Conservation (phyloP, 2,888 invertebrate species). For the Lordiphosa fenestrarum region DNA sequence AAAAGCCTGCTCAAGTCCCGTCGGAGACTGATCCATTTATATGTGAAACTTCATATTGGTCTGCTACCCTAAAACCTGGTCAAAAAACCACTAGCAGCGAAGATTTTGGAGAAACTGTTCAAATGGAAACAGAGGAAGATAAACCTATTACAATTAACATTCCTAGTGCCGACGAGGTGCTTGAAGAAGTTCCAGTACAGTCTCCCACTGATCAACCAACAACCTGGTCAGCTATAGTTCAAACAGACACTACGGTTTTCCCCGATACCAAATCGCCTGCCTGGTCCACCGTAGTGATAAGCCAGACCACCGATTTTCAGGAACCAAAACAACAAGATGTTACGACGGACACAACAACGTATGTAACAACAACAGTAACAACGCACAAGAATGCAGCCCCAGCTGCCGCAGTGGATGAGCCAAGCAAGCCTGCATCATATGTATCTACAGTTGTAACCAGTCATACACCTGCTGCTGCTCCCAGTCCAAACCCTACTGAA, state of each 20-base stretch:
- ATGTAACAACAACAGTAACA: constrained; percentile 49
- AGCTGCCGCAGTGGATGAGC: constrained; percentile 16
- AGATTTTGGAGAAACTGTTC: constrained; percentile 23
- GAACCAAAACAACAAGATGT: constrained; percentile 54
- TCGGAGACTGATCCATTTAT: constrained; percentile 49
- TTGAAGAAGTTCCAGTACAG: constrained; percentile 59
- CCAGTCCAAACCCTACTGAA: constrained; percentile 23
- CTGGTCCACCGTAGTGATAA: constrained; percentile 70
- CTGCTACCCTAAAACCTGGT: constrained; percentile 65
- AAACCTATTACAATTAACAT: constrained; percentile 36
- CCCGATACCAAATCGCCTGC: constrained; percentile 28
- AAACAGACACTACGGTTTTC: constrained; percentile 69
- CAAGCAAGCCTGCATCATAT: constrained; percentile 35
- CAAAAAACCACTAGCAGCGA: constrained; percentile 28
- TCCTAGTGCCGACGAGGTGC: constrained; percentile 20
- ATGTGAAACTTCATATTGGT: constrained; percentile 73
- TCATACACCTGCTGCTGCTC: constrained; percentile 23
- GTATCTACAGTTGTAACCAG: constrained; percentile 58
- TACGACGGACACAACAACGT: constrained; percentile 20
- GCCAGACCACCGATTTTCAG: constrained; percentile 69
- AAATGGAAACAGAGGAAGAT: constrained; percentile 13
- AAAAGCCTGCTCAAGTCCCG: not conserved
- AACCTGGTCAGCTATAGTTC: constrained; percentile 76
- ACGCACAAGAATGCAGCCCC: constrained; percentile 45
- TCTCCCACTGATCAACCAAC: constrained; percentile 74